Conservation (phyloP, 2,797 vertebrate genomes). For the Melanotaenia parkinsoni region DNA sequence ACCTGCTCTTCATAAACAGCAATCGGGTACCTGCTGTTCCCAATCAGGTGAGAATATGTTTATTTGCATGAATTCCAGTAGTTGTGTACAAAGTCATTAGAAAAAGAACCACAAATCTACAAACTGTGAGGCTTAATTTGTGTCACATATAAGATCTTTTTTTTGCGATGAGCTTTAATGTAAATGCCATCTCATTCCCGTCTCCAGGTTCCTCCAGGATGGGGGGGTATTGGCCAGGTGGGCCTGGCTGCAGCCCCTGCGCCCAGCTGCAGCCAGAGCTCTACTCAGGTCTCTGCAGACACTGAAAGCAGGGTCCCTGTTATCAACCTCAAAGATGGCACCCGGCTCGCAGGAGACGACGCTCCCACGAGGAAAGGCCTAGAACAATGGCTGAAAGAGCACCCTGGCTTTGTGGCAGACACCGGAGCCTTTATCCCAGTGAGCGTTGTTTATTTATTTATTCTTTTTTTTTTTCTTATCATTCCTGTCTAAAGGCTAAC, state of each 20-base stretch:
- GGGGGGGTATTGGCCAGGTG: conserved; percentile 86
- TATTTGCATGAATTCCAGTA: not conserved
- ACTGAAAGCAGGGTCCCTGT: conserved; percentile 93
- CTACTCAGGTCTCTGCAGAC: conserved; percentile 82
- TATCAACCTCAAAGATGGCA: conserved; percentile 98
- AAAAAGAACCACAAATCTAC: not conserved
- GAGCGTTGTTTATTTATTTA: conserved; percentile 54
- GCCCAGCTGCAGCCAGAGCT: conserved; percentile 77
- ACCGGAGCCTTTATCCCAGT: conserved; percentile 96
- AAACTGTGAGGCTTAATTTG: not conserved
- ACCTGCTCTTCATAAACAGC: conserved; percentile 92
- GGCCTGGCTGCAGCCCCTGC: conserved; percentile 78
- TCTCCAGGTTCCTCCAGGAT: conserved; percentile 85
- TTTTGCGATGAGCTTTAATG: not conserved
- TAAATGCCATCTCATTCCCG: conserved; percentile 3
- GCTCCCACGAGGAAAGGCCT: conserved; percentile 94
- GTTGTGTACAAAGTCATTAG: not conserved
- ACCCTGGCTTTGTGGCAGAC: conserved; percentile 97
- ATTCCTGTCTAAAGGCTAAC: not conserved
- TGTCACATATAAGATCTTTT: not conserved
- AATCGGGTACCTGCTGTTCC: conserved; percentile 80
- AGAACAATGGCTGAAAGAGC: conserved; percentile 94
- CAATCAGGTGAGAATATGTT: conserved; percentile 84
- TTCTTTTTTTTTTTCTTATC: not conserved
- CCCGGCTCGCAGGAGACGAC: conserved; percentile 95